Base-by-base conservation (phyloP, 92 coral and sea anemone species). In the Palythoa heliodiscus region DNA sequence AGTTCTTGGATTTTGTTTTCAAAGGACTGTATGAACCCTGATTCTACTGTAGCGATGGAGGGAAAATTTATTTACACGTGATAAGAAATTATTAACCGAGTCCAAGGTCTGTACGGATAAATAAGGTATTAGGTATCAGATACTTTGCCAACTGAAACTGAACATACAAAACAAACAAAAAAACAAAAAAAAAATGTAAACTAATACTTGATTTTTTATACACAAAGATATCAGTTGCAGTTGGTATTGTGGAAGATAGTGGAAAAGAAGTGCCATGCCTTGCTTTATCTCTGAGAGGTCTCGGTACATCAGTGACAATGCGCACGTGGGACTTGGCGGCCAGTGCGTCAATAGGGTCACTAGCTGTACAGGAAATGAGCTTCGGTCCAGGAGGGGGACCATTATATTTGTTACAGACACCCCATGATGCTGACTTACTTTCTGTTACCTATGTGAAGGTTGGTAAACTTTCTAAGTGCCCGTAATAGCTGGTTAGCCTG, bases 381-480 rank as follows among this genome's bases (percentile, higher is more conserved):
- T 83, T 67, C 90, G 99, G 99, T 0, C 73, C 83, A n/a, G 92
- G 88, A 29, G 97, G 96, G 60, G 97, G 88, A 2, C 99, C 98
- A 1, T 69, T 96, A 23, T 82, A 94, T 54, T 88, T 96, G 57
- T 83, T 96, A 25, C 88, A 92, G 74, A 96, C 99, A 25, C 99
- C 99, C 54, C 87, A 76, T 38, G 95, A 90, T 80, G 90, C 95
- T 61, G 97, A 93, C n/a, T 87, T 96, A 71, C 90, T 96, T 11
- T 90, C 95, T 7, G 82, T 94, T 48, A 83, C 86, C 64, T 90
- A 87, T 75, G 53, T 93, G 11, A 93, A 94, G 99, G 99, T 92
- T 38, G 70, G 37, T 70, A 57, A 0, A 15, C 15, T 54, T 10
- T 13, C 1, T 29, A n/a, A 61, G 61, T 55, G 61, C 19, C 19